Evolutionary conservation across 2,797 vertebrate species (phyloP), one percentile per base, ranked within the genome.

Genomic region (Luscinia luscinia): DNA sequence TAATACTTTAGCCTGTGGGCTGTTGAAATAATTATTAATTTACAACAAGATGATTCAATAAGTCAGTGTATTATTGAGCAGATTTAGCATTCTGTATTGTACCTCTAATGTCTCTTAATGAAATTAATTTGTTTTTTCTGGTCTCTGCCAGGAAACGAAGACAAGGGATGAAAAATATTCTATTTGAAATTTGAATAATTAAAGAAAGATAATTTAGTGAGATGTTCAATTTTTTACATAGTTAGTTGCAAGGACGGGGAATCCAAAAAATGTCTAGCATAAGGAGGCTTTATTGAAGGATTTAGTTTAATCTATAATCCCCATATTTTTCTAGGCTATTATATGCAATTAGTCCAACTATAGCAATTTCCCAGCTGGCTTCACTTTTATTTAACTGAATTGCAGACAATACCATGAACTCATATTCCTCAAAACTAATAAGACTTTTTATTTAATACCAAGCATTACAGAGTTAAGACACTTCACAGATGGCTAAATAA

Each of bases 81-180:
- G 69, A 88, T 92, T 94, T 89, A 72, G 26, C 49, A 66, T 86
- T 95, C 73, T 84, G 80, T 88, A 81, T 79, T 67, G 20, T 88
- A 66, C 26, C 28, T 91, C 73, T 94, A 93, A 91, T 90, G 40
- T 27, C 21, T 81, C 34, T 76, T 92, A 93, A 94, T 92, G 23
- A n/a, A 93, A 84, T 97, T 93, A 95, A 91, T 89, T 81, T 87
- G 61, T 88, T 91, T 93, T 81, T 84, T 82, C 84, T 93, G 61
- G 26, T 95, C 43, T 85, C 63, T 94, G 77, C 32, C 90, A 96
- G 87, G 82, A 97, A 95, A 95, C 73, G n/a, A 92, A 91, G 58
- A 90, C 61, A 89, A 89, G 27, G 9, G 43, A 85, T 91, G 66
- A 95, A 94, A 90, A 70, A 91, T 85, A 62, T 34, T 93, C 51